These are phyloP conservation scores for Brachionus paranguensis DNA, from an alignment of 1,140 invertebrate species.

Conservation along the genomic window DNA sequence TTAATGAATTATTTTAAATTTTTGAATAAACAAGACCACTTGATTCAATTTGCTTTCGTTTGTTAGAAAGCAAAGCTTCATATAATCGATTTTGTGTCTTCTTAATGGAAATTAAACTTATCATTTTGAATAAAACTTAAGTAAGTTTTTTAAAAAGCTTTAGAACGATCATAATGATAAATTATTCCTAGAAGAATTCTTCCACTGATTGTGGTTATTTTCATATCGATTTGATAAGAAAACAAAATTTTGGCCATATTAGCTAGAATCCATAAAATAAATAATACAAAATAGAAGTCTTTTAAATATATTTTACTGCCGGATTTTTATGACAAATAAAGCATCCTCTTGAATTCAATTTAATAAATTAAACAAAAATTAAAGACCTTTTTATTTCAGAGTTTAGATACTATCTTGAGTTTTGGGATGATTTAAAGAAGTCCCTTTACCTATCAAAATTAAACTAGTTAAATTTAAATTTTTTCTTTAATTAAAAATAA, in stretches of 20 bases:
- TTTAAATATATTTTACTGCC: not conserved
- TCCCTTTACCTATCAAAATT: no score
- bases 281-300: not conserved
- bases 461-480: no score
- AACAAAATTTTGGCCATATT: not conserved
- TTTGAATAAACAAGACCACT: not conserved
- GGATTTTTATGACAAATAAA: not conserved
- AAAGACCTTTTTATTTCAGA: not conserved
- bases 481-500: no score
- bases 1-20: not conserved
- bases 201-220: not conserved
- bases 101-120: not conserved
- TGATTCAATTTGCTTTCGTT: not conserved
- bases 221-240: not conserved
- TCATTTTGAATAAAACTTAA: not conserved
- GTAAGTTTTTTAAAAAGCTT: not conserved
- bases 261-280: not conserved
- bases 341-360: not conserved
- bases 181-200: not conserved
- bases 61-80: not conserved
- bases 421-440: no score
- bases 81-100: not conserved
- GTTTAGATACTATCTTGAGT: no score
- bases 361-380: not conserved
- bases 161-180: not conserved